Base-by-base conservation (phyloP, 2,113 vertebrate genomes). In the Casuarius casuarius region DNA sequence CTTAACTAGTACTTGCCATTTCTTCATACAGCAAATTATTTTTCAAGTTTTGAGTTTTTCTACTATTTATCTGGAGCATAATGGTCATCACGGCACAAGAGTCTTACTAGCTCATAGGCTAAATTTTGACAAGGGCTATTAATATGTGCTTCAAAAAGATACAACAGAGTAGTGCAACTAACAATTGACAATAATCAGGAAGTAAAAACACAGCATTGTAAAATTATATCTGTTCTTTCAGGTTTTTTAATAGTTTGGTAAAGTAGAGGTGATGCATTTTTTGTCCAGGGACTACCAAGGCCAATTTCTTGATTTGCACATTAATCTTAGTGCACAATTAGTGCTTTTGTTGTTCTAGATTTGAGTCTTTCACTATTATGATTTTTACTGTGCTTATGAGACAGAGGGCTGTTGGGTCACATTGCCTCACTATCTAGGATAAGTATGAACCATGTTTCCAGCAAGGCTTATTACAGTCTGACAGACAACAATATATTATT, bases 341-440 rank as follows among this genome's bases (percentile, higher is more conserved):
- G 2, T 79, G 3, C 5, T 56, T 78, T 70, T 82, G 63, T 68
- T 78, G n/a, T 67, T 74, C 7, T 58, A 82, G 31, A 5, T 19
- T 84, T 52, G 56, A 46, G 7, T 44, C 10, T 38, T 73, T 56
- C 8, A 5, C 40, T 42, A 59, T 23, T 23, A 79, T 25, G 6
- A 72, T 63, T 78, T 75, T 67, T 54, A 35, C 22, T 54, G 5
- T 59, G 14, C 5, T 72, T 78, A 46, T 42, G n/a, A 78, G 33
- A 87, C 6, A 54, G 40, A 46, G 70, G 6, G 8, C 17, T 31
- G 0, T 72, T 48, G 0, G 0, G 10, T 62, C 23, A 73, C 17
- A 58, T 58, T 66, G 19, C 28, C 7, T 77, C 15, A 61, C 29
- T 35, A 35, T 79, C 22, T 33, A 79, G 72, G 42, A 5, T 21